Conservation (phyloP, 2,888 invertebrate genomes). For the Noctua janthina region DNA sequence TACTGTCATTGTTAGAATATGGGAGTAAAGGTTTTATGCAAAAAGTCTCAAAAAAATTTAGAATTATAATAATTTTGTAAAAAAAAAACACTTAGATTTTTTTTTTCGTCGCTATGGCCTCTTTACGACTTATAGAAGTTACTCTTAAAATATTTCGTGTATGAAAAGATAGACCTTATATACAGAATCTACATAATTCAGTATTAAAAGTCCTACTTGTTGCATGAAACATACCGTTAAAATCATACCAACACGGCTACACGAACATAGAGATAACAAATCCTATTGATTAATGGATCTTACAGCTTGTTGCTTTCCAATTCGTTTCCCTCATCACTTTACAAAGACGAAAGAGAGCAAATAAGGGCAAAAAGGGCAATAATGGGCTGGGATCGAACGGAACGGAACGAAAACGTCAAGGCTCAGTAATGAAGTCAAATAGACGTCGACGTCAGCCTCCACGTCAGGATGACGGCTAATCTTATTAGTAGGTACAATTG, state of each 20-base stretch:
- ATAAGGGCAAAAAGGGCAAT: slow-evolving; percentile 36
- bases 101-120: too few relatives aligned
- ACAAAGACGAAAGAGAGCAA: slow-evolving; percentile 32
- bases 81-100: too few relatives aligned
- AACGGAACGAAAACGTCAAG: slow-evolving; percentile 38
- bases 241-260: not conserved
- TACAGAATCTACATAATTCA: too few relatives aligned
- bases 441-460: slow-evolving; percentile 43
- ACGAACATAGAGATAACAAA: slow-evolving; percentile 18
- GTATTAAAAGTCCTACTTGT: too few relatives aligned
- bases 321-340: slow-evolving; percentile 53
- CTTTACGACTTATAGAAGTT: too few relatives aligned
- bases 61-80: too few relatives aligned
- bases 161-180: too few relatives aligned
- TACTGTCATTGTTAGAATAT: too few relatives aligned
- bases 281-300: slow-evolving; percentile 52
- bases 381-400: slow-evolving; percentile 42
- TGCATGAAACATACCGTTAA: not conserved
- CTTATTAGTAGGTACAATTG: slow-evolving; percentile 52
- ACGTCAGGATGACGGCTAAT: slow-evolving; percentile 50
- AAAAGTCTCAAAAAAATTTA: too few relatives aligned
- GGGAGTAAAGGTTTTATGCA: too few relatives aligned
- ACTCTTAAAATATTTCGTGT: too few relatives aligned
- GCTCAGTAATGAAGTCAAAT: slow-evolving; percentile 58
- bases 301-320: slow-evolving; percentile 35